Conservation (phyloP, 30 jellyfish, hydroid and myxozoan species). For the Cassiopea xamachana region DNA sequence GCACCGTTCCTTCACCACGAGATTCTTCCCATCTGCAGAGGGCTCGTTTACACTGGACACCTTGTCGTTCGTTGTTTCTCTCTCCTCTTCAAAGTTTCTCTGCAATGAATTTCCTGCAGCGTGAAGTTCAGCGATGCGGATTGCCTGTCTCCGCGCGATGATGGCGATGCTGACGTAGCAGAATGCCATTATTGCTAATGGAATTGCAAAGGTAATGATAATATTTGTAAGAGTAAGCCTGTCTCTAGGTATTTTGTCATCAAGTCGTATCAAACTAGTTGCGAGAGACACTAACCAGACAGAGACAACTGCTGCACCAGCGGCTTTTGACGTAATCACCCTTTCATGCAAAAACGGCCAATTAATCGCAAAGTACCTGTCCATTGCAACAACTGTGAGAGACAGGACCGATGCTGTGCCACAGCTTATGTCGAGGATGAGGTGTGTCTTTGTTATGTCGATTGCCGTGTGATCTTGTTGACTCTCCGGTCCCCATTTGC, state of each 20-base stretch:
- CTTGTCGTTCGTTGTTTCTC: conserved; percentile 25
- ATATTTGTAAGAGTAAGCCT: conserved; percentile 47
- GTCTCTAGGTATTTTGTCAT: conserved; percentile 1
- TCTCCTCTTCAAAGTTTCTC: conserved; percentile 24
- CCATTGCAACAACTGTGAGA: conserved; percentile 85
- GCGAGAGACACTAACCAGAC: conserved; percentile 69
- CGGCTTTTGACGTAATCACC: conserved; percentile 39
- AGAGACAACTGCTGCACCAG: conserved; percentile 47
- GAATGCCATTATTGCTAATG: conserved; percentile 71
- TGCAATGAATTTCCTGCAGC: conserved; percentile 64
- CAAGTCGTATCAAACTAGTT: conserved; percentile 11
- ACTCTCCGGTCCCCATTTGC: conserved; percentile 63
- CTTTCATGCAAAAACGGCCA: conserved; percentile 89
- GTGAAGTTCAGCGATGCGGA: conserved; percentile 64
- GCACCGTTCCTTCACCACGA: background rate
- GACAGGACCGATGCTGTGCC: conserved; percentile 74
- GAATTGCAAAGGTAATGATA: conserved; percentile 65
- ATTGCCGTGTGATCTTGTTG: background rate
- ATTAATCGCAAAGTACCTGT: conserved; percentile 81
- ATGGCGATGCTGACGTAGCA: conserved; percentile 79
- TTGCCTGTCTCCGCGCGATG: conserved; percentile 88
- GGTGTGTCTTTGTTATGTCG: conserved; percentile 28
- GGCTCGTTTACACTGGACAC: background rate
- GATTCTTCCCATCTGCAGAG: background rate
- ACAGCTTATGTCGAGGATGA: conserved; percentile 71